Evolutionary conservation across 2,113 vertebrate species (phyloP).

Genomic region (Mesitornis unicolor): DNA sequence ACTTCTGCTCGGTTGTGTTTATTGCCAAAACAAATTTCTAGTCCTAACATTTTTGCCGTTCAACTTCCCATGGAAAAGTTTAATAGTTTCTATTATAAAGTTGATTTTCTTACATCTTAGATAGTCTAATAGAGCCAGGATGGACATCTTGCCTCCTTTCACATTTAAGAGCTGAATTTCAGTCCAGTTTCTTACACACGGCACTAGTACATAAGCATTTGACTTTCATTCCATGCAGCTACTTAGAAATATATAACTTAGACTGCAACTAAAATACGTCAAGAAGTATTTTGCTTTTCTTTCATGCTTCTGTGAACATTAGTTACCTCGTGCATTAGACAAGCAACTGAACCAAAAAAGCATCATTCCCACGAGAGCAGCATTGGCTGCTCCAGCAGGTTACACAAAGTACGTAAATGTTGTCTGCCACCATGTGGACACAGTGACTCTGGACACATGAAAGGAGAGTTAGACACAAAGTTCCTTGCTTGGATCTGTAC

Average conservation of each 20-base stretch:
- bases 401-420: fast-evolving
- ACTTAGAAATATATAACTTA: not conserved
- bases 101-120: not conserved
- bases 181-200: not conserved
- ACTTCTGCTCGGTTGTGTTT: not conserved
- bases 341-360: not conserved
- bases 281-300: not conserved
- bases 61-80: constrained; percentile 45
- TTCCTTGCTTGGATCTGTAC: not conserved
- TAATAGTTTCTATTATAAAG: not conserved
- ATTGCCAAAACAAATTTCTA: constrained; percentile 45
- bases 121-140: not conserved
- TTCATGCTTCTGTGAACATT: fast-evolving
- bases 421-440: not conserved
- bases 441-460: not conserved
- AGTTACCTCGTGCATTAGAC: not conserved
- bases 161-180: not conserved
- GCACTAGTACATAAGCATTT: not conserved
- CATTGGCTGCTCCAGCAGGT: not conserved
- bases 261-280: not conserved
- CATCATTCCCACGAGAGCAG: not conserved
- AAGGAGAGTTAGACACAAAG: not conserved
- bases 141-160: not conserved
- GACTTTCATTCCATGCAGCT: not conserved
- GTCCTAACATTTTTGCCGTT: not conserved